These are phyloP conservation scores for Rhadina sibilatrix DNA, from an alignment of 2,113 vertebrate genomes.

Conservation along the genomic window DNA sequence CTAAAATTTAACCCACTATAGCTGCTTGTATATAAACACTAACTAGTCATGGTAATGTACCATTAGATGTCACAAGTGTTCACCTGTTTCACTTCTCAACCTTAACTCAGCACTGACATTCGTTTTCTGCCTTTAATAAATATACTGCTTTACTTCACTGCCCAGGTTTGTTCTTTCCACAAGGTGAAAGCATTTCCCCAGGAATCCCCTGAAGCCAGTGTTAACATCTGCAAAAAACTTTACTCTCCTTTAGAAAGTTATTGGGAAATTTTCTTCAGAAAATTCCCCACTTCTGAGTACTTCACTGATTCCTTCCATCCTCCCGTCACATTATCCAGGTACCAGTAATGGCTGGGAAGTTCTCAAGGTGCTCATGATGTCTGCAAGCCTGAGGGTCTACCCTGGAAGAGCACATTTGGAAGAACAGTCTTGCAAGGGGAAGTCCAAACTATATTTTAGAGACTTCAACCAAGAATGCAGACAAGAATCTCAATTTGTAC, in stretches of 20 bases:
- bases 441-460: not conserved
- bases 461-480: not conserved
- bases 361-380: not conserved
- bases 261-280: not conserved
- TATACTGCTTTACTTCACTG: accelerated
- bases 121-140: not conserved
- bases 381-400: not conserved
- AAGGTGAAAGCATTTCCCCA: not conserved
- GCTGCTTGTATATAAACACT: not conserved
- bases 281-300: not conserved
- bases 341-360: not conserved
- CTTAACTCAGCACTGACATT: accelerated
- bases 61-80: not conserved
- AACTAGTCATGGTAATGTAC: not conserved
- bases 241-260: not conserved
- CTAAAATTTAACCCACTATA: not conserved
- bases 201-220: not conserved
- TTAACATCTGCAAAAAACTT: not conserved
- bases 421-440: not conserved
- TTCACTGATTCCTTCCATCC: not conserved
- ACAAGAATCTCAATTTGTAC: not conserved
- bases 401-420: not conserved
- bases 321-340: not conserved
- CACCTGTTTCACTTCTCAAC: not conserved
- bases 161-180: not conserved